Base-by-base conservation (phyloP, 2,797 vertebrate genomes). In the Cossypha heuglini region DNA sequence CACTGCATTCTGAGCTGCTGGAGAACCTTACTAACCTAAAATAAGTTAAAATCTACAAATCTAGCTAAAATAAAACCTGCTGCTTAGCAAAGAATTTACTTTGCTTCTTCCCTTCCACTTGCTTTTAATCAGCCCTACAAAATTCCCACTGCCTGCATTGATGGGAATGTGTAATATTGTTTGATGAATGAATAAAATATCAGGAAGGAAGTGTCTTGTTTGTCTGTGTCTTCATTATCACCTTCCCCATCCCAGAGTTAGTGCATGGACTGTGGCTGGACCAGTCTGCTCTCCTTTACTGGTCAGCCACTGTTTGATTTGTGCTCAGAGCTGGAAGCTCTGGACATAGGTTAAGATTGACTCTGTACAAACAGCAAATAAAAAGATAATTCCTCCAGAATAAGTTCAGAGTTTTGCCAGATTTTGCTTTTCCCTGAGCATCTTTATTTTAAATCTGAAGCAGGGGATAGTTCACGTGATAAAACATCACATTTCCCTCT, bases 151-250 rank as follows among this genome's bases (percentile, higher is more conserved):
- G 42, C 52, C 68, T 38, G 15, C 46, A 13, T 31, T 2, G 14
- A 28, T 1, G 7, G 37, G 69, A 88, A 81, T 38, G 43, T 59
- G 68, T 88, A 91, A 95, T 86, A 90, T 19, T 94, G 81, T 91
- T 96, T 95, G 91, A 90, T 86, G 87, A 95, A 96, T 93, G 78
- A 95, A 97, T 96, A 96, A 96, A 90, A 90, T 95, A 94, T 93
- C 84, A 75, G 49, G 15, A 86, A 81, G 79, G 62, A 93, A 91
- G 79, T 84, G 82, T 38, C 55, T 77, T 93, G 82, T 96, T 96
- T 96, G 90, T 31, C 91, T 74, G 54, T 58, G 69, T 90, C 87
- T 96, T 96, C 93, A 96, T 97, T 94, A 95, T 88, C 66, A 71
- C 69, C 66, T 58, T 94, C 66, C 66, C 46, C 13, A 1, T 43